Conservation (phyloP, 2,113 vertebrate genomes). For the Istiophorus platypterus region DNA sequence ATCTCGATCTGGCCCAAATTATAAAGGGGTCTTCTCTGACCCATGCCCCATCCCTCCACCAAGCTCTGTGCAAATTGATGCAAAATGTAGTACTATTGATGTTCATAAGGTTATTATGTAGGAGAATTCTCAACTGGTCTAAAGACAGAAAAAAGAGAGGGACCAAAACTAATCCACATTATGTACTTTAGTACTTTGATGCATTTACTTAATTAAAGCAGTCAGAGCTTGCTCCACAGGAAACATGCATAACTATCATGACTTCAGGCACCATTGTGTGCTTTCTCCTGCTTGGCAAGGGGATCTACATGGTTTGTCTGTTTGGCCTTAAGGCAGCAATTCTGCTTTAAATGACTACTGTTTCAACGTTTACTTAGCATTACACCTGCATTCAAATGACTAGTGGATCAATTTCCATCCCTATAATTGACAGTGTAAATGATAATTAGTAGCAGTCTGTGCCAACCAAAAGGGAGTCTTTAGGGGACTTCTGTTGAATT, state of each 20-base stretch:
- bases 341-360: slow-evolving; percentile 13
- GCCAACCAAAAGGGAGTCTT: background rate
- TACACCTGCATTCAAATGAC: background rate
- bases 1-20: too few relatives aligned
- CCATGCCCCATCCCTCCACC: too few relatives aligned
- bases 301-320: background rate
- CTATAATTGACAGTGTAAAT: slow-evolving; percentile 13
- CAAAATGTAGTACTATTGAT: background rate
- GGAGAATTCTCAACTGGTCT: background rate
- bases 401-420: background rate
- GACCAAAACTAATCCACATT: background rate
- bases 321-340: background rate
- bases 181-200: background rate
- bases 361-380: background rate
- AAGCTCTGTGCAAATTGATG: too few relatives aligned
- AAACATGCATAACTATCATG: background rate
- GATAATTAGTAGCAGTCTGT: background rate
- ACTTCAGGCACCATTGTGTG: background rate
- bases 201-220: background rate
- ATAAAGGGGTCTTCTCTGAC: too few relatives aligned
- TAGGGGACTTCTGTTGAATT: background rate
- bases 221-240: slow-evolving; percentile 6
- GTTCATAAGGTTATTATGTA: background rate
- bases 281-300: background rate
- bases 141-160: too few relatives aligned